Base-by-base conservation (phyloP, 2,888 invertebrate species). In the Drosophila fungiperda region DNA sequence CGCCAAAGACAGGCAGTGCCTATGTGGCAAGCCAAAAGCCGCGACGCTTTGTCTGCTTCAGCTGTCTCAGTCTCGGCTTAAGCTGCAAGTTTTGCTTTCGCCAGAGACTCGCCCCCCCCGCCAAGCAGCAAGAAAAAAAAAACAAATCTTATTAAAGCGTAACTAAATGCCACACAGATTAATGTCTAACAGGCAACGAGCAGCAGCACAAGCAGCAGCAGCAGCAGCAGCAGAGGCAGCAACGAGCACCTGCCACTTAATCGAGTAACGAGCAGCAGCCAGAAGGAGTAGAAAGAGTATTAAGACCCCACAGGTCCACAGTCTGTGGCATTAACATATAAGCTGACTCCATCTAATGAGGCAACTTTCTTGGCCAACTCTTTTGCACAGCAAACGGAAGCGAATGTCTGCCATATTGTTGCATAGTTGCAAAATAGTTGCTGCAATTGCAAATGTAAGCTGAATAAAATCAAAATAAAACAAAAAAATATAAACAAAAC, bases 131-230 rank as follows among this genome's bases (percentile, higher is more conserved):
- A 54, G 29, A 48, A 29, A 53, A 8, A 29, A 50, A 57, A 63
- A 58, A 35, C 70, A 67, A 76, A 82, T 79, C 87, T 78, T 88
- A 85, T 83, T 83, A 83, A 89, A 91, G 85, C 81, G 83, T 77
- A 90, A 88, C 85, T 86, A 78, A 89, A 89, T 89, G 87, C 84
- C 77, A 74, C 76, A 74, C 62, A 81, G 89, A 84, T 90, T 87
- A 87, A 82, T 85, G 85, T 85, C 84, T 84, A 85, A 81, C 81
- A 75, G 76, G 79, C 76, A 66, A 53, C 62, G 79, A 29, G 55
- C 26, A 49, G 32, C 71, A 68, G 65, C 73, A 72, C 58, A 64
- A 15, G 50, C n/a, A 11, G 50, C 75, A 79, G 70, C 82, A 82
- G 73, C 76, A 58, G 29, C 52, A 35, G 70, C 81, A 80, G 73